These are phyloP conservation scores for Chloroclystis v-ata DNA, from an alignment of 2,888 invertebrate species.

Conservation along the genomic window DNA sequence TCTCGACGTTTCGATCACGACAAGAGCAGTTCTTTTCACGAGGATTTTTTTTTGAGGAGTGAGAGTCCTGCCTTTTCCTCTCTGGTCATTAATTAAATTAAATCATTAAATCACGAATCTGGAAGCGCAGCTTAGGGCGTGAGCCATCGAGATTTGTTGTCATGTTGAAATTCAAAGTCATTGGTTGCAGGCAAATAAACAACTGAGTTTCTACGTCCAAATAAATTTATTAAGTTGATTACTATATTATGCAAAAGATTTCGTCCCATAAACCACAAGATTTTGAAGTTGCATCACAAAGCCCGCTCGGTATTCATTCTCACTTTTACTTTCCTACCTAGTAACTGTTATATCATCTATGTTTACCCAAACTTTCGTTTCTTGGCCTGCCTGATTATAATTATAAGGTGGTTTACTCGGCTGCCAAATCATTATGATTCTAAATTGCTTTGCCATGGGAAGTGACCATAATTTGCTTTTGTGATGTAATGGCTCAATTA, in stretches of 20 bases:
- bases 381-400: conserved; percentile 32
- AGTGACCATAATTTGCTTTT: conserved; percentile 25
- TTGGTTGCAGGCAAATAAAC: too few relatives aligned
- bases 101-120: too few relatives aligned
- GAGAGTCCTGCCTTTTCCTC: too few relatives aligned
- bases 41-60: too few relatives aligned
- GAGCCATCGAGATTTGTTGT: too few relatives aligned
- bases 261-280: conserved; percentile 13
- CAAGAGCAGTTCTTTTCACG: too few relatives aligned
- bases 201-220: too few relatives aligned
- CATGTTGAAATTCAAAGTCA: too few relatives aligned
- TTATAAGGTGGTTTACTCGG: conserved; percentile 35
- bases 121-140: too few relatives aligned
- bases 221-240: too few relatives aligned
- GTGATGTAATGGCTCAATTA: conserved; percentile 29
- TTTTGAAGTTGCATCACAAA: conserved; percentile 10
- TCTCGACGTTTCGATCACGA: too few relatives aligned
- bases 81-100: too few relatives aligned
- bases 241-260: neutral
- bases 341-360: conserved; percentile 40
- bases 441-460: conserved; percentile 23
- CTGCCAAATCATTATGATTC: conserved; percentile 18
- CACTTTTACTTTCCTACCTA: conserved; percentile 21
- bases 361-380: conserved; percentile 65
- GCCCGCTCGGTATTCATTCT: conserved; percentile 13